Conservation (phyloP, 2,113 vertebrate species). For the Lota lota region DNA sequence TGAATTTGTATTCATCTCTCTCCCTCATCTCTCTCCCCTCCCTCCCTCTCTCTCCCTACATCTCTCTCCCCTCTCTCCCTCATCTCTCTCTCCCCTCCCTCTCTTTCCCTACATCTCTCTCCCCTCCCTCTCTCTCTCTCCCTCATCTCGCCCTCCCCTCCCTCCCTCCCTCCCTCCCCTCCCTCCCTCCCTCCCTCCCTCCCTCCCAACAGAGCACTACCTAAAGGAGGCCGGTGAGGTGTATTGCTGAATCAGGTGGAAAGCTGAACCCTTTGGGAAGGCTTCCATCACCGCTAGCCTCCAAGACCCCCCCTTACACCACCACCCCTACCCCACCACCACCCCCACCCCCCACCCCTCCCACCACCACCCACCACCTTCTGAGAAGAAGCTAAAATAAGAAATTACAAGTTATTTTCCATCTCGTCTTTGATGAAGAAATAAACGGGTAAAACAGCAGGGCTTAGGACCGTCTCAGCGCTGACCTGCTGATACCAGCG, state of each 20-base stretch:
- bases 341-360: too few relatives aligned
- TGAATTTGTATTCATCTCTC: background rate
- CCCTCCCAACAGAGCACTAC: conserved; percentile 46
- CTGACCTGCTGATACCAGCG: too few relatives aligned
- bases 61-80: too few relatives aligned
- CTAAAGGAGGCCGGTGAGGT: conserved; percentile 7
- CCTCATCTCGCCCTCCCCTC: too few relatives aligned
- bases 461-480: too few relatives aligned
- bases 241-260: conserved; percentile 51
- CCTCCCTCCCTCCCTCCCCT: background rate
- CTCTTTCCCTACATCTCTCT: conserved; percentile 1
- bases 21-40: background rate
- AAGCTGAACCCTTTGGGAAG: conserved; percentile 18
- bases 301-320: too few relatives aligned
- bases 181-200: conserved; percentile 4
- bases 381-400: conserved; percentile 24
- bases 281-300: too few relatives aligned
- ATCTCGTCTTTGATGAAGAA: conserved; percentile 9
- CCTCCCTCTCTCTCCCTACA: too few relatives aligned
- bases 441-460: too few relatives aligned
- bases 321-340: too few relatives aligned
- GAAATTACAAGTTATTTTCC: background rate
- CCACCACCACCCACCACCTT: background rate
- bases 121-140: background rate
- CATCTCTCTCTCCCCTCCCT: too few relatives aligned